Evolutionary conservation across 35 echinoderm and acorn worm genomes (phyloP), one percentile per base, ranked within the genome.

Genomic region (Lytechinus variegatus): DNA sequence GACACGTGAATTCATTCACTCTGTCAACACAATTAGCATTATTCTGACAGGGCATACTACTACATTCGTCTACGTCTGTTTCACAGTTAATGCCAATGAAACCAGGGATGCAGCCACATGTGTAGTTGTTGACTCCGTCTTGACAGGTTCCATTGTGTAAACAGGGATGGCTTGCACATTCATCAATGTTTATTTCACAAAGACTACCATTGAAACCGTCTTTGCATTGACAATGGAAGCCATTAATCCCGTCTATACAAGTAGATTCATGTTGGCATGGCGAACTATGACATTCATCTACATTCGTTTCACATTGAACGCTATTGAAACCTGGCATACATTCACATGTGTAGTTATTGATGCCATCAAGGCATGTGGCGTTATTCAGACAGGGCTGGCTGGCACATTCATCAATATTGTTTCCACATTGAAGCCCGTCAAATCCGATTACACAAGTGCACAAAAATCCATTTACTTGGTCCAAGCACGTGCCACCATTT

Each of bases 361-460:
- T 93, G 6, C 89, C 86, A 89, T 98, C 97, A 5, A 88, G 10
- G 90, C 97, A 98, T 3, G 94, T 96, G 9, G 86, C 96, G 19
- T 86, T 61, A 95, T 97, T 97, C 27, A 33, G 55, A 58, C 97
- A 98, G 10, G 97, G 96, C 14, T 88, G 53, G 53, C 95, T 91
- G 9, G 53, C 72, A 93, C 97, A 98, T 93, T 98, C 97, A 71
- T 98, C 28, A 14, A 98, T 95, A 52, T 99, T 91, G 33, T 52
- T 87, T 21, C 95, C 72, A 91, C 98, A 99, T 5, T 27, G 51
- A 0, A 55, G 16, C 86, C 97, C 98, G 95, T 97, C 61, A 94
- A 92, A 99, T 14, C 98, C 98, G 12, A 55, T 92, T 0, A 58
- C 28, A 56, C 98, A 99, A 52, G 13, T 14, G 56, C 98, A 99